Evolutionary conservation across 2,797 vertebrate genomes (phyloP), one percentile per base, ranked within the genome.

Genomic region (Tenualosa thibaudeaui): DNA sequence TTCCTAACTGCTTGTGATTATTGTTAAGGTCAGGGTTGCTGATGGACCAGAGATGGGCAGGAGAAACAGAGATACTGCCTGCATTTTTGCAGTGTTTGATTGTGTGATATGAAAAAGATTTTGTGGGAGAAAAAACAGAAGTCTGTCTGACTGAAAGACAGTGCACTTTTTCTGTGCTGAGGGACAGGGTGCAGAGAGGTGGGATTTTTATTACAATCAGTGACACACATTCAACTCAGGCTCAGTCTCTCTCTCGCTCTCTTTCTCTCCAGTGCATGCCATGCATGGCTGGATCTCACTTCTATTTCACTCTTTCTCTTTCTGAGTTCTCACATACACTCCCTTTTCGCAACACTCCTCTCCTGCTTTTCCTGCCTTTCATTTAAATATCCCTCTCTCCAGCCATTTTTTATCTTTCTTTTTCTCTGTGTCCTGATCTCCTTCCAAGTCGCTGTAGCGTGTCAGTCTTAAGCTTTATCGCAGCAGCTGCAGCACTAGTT

Each of bases 381-480:
- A 4, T 19, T 75, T 75, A 37, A 15, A 2, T 40, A 40, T 5
- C 68, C 31, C 31, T 37, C 15, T 75, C 68, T 37, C 68, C 68
- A 75, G 31, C 40, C 15, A 71, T 37, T 75, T 68, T 17, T 75
- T 13, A 6, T 37, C 13, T 75, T 75, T 71, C 19, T 5, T 75
- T 40, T 65, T 65, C 62, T 75, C 68, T 40, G 15, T 75, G 13
- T 40, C 31, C 31, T 75, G 68, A 75, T 75, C 68, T 75, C 68
- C 26, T 17, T 75, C 68, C 17, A 15, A 40, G 68, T 75, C 15
- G 37, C 68, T 75, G 31, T 75, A 75, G 68, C 31, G 68, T 75
- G 68, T 75, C 68, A 75, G 68, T 40, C 68, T 75, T 75, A 75
- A 75, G 68, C 68, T 40, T 75, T 75, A 75, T 43, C 68, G 31